phyloP scores from a whole-genome alignment of 2,888 invertebrate genomes.

The Chironomus riparius region DNA sequence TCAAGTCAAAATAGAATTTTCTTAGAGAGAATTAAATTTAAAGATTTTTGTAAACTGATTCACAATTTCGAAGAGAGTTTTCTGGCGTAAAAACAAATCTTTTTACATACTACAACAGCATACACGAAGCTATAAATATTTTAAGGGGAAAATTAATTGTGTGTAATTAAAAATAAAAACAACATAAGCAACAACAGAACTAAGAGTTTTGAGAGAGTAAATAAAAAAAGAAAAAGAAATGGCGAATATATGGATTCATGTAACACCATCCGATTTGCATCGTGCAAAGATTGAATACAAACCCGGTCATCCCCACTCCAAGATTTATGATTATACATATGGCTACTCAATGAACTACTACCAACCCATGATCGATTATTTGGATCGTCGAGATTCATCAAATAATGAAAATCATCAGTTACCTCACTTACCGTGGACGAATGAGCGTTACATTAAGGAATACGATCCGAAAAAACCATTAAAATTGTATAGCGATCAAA shows the following conservation, averaged over 20 bases:
- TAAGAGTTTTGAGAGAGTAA: neutral
- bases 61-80: no score
- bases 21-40: neutral
- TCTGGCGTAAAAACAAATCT: neutral
- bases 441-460: conserved; percentile 58
- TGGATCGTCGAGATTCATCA: conserved; percentile 42
- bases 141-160: neutral
- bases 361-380: conserved; percentile 80
- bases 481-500: conserved; percentile 56
- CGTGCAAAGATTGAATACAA: conserved; percentile 27
- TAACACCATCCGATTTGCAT: conserved; percentile 27
- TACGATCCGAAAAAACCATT: conserved; percentile 57
- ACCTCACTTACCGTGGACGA: conserved; percentile 64
- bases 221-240: neutral
- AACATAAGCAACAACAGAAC: neutral
- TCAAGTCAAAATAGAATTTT: neutral
- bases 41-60: neutral
- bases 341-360: conserved; percentile 76
- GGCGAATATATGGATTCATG: conserved; percentile 13
- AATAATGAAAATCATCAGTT: conserved; percentile 34
- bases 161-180: neutral
- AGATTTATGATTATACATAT: conserved; percentile 73
- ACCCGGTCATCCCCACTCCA: conserved; percentile 47
- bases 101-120: neutral
- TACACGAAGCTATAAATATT: conserved; percentile 9